A percentile compares a stretch with the other conserved stretches of the same genome.
Conservation (phyloP, 64 coral and sea anemone species). For the Stichodactyla mertensii region DNA sequence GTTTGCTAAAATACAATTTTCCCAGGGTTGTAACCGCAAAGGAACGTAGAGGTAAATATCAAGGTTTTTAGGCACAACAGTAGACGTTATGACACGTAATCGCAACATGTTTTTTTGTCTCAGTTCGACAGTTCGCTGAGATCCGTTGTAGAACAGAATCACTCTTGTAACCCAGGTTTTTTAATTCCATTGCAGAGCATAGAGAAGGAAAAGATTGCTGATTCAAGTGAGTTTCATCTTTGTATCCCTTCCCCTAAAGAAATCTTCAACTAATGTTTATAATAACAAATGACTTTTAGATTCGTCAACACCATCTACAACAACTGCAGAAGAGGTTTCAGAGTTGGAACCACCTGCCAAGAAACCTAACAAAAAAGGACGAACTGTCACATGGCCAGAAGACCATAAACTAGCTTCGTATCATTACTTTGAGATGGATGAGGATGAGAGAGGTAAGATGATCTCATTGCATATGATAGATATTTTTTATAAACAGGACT, state of each 20-base stretch:
- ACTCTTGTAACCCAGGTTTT: background rate
- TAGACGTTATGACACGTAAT: no score
- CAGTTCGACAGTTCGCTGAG: no score
- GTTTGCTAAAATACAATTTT: no score
- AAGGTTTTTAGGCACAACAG: no score
- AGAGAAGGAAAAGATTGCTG: slow-evolving; percentile 42
- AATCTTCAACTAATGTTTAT: background rate
- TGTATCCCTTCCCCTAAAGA: no score
- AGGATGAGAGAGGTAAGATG: slow-evolving; percentile 81
- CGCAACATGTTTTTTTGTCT: no score
- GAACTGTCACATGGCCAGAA: slow-evolving; percentile 51
- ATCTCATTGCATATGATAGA: background rate
- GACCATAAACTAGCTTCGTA: slow-evolving; percentile 63
- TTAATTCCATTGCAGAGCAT: slow-evolving; percentile 4
- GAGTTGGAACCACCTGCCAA: slow-evolving; percentile 53
- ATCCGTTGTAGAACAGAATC: no score
- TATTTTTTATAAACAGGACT: background rate
- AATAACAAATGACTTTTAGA: slow-evolving; percentile 3
- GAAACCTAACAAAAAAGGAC: slow-evolving; percentile 70
- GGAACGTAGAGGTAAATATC: no score
- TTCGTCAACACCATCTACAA: slow-evolving; percentile 50
- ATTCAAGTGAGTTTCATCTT: slow-evolving; percentile 27
- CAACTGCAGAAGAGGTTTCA: slow-evolving; percentile 29
- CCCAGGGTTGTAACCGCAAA: no score
- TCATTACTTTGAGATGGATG: slow-evolving; percentile 88